Percentiles rank a stretch among this genome's conserved stretches.
These are phyloP conservation scores for Acronicta alni DNA, from an alignment of 2,888 invertebrate genomes.

Conservation along the genomic window DNA sequence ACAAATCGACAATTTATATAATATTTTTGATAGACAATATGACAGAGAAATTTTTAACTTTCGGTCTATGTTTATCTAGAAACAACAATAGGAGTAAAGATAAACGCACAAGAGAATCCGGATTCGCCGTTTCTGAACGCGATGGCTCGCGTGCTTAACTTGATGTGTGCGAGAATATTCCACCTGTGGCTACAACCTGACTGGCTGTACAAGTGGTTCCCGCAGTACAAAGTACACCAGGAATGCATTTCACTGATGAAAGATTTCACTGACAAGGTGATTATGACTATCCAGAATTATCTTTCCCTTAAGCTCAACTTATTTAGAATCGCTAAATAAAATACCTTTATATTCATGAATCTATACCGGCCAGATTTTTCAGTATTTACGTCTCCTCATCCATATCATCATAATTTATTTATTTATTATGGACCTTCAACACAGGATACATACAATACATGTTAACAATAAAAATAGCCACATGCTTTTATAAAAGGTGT, in stretches of 20 bases:
- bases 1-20: too few species aligned
- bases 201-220: constrained; percentile 88
- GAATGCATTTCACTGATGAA: constrained; percentile 88
- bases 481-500: too few species aligned
- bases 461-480: too few species aligned
- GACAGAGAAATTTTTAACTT: background rate
- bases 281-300: background rate
- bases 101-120: constrained; percentile 76
- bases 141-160: constrained; percentile 67
- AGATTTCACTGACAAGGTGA: constrained; percentile 87
- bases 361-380: too few species aligned
- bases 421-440: too few species aligned
- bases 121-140: constrained; percentile 73
- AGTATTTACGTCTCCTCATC: too few species aligned
- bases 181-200: constrained; percentile 84
- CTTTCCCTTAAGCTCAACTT: too few species aligned
- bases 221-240: constrained; percentile 85
- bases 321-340: too few species aligned
- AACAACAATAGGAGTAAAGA: constrained; percentile 80
- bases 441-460: too few species aligned
- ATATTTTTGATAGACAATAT: too few species aligned
- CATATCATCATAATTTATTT: too few species aligned
- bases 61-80: constrained; percentile 62
- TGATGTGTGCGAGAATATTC: constrained; percentile 79
- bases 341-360: too few species aligned